Evolutionary conservation across 2,113 vertebrate species (phyloP).

Genomic region (Panthera leo): DNA sequence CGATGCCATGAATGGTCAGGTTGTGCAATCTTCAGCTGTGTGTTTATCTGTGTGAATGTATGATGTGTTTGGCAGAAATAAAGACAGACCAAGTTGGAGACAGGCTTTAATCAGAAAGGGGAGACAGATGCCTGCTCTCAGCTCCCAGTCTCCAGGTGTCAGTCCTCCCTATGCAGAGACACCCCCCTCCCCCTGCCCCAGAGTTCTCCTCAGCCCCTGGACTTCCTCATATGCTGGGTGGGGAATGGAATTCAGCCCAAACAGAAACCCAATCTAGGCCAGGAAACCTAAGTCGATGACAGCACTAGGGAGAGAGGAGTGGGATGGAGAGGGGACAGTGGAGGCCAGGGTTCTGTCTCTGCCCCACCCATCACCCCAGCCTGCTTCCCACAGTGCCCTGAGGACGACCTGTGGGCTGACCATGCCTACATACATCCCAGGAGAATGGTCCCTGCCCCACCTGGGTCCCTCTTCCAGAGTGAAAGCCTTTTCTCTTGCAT

Average conservation of each 20-base stretch:
- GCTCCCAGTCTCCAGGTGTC: not conserved
- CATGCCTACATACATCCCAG: not conserved
- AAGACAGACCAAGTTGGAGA: conserved; percentile 65
- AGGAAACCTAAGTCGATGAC: conserved; percentile 71
- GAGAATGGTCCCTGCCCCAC: not conserved
- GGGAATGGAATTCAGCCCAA: conserved; percentile 70
- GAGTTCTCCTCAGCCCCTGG: conserved; percentile 15
- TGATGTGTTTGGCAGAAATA: conserved; percentile 71
- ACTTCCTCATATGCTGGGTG: conserved; percentile 45
- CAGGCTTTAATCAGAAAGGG: conserved; percentile 61
- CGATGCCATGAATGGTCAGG: conserved; percentile 49
- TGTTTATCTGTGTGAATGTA: conserved; percentile 67
- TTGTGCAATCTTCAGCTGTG: conserved; percentile 76
- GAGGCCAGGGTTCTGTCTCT: not conserved
- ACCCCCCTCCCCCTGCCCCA: not conserved
- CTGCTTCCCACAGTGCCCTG: not conserved
- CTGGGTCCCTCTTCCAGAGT: not conserved
- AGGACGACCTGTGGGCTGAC: not conserved
- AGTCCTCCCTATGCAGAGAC: not conserved
- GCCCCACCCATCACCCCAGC: not conserved
- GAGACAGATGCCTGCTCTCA: conserved; percentile 13
- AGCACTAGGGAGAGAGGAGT: conserved; percentile 32
- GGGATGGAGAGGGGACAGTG: conserved; percentile 8
- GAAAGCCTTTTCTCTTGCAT: not conserved
- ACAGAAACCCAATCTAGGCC: conserved; percentile 71